Percentiles rank a stretch among this genome's conserved stretches.
Evolutionary conservation across 2,113 vertebrate genomes (phyloP).

Genomic region (Apteryx mantelli): DNA sequence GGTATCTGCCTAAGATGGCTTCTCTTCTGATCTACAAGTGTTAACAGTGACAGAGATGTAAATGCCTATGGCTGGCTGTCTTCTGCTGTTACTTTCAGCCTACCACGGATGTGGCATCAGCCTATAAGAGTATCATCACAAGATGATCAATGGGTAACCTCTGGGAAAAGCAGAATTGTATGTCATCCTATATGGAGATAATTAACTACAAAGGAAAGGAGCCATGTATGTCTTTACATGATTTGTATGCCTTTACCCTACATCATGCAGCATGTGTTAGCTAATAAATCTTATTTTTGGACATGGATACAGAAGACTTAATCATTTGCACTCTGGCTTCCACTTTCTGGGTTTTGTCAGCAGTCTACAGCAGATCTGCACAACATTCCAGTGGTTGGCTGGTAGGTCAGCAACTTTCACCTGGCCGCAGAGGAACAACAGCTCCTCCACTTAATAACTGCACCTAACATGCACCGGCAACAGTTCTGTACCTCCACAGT

Average conservation of each 20-base stretch:
- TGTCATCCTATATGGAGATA: background rate
- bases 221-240: fast-evolving
- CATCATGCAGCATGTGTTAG: background rate
- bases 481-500: fast-evolving
- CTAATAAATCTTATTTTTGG: background rate
- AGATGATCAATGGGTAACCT: background rate
- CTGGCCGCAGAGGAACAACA: background rate
- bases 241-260: background rate
- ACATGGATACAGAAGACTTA: background rate
- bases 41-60: fast-evolving
- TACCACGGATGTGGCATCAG: background rate
- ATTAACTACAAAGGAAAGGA: background rate
- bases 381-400: background rate
- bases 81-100: background rate
- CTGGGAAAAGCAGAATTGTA: background rate
- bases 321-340: background rate
- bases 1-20: background rate
- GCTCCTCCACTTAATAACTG: too few species aligned
- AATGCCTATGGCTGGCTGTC: background rate
- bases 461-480: fast-evolving
- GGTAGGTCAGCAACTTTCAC: background rate
- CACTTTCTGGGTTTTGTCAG: background rate
- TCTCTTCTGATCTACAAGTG: background rate
- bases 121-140: background rate
- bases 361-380: background rate